phyloP scores from a whole-genome alignment of 2,888 invertebrate genomes.

The Mylabris sibirica region DNA sequence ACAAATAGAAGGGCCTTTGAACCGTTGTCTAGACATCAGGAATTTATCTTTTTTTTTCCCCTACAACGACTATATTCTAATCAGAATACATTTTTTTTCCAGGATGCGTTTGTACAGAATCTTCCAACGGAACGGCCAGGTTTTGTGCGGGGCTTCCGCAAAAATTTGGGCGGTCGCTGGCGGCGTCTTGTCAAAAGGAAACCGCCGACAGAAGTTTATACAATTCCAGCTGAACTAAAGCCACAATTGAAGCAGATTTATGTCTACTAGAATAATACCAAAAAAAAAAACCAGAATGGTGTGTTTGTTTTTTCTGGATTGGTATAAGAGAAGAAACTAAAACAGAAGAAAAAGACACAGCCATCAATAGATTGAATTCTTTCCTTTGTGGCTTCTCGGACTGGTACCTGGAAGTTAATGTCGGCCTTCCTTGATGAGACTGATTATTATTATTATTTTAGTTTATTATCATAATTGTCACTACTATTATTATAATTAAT shows the following conservation, averaged over 20 bases:
- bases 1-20: constrained; percentile 13
- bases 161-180: constrained; percentile 87
- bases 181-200: constrained; percentile 85
- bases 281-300: background rate
- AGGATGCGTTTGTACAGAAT: constrained; percentile 83
- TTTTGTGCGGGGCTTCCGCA: constrained; percentile 81
- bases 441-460: constrained; percentile 46
- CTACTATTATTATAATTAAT: constrained; percentile 30
- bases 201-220: constrained; percentile 80
- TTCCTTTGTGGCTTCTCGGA: constrained; percentile 34
- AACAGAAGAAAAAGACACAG: background rate
- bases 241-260: constrained; percentile 89
- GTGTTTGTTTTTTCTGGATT: background rate
- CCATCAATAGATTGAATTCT: constrained; percentile 14
- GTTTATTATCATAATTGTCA: constrained; percentile 38
- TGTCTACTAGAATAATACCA: constrained; percentile 67
- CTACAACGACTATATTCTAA: background rate
- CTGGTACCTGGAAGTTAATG: constrained; percentile 28
- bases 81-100: constrained; percentile 62
- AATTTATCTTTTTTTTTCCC: background rate
- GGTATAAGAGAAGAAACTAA: no score
- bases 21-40: constrained; percentile 11
- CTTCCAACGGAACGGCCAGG: constrained; percentile 72
- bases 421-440: constrained; percentile 57
- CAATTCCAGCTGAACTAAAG: constrained; percentile 86